Evolutionary conservation across 2,113 vertebrate genomes (phyloP), one percentile per base, ranked within the genome.

Genomic region (Progne subis): DNA sequence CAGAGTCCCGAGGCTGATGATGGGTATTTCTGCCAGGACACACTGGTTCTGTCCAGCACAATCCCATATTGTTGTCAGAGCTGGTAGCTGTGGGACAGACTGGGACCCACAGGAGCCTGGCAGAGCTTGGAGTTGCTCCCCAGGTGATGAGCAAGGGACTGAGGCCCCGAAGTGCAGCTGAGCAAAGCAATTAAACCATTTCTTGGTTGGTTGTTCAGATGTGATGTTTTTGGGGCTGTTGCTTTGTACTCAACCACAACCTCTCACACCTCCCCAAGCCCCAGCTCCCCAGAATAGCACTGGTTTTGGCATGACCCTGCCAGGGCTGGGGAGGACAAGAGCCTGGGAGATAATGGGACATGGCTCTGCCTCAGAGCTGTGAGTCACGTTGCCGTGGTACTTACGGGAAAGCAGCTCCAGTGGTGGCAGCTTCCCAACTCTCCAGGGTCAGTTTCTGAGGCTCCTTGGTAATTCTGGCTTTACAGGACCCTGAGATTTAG

Each of bases 261-360:
- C 21, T 52, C 6, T 67, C 61, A 14, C 21, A 2, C 6, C 20
- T 7, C 44, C 0, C 3, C 39, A 3, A 14, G 47, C 18, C 21
- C 61, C 82, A 26, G 1, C 53, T 44, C 19, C 60, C 34, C 0
- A 0, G n/a, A 46, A 26, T 7, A 5, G 39, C 31, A 44, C 34
- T 86, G 60, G 3, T 49, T 52, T 18, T 17, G 53, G 23, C 0
- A 0, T 47, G 68, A 55, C 18, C 59, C 68, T 65, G 18, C 55
- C 6, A 0, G 26, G 75, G 19, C 0, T 15, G 50, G 88, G 88
- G 61, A 56, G 3, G 14, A 16, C 7, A 88, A 59, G 31, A 29
- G 69, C 44, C 59, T 1, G 60, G 41, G 52, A 34, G n/a, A 2
- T 8, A 3, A 24, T 0, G 0, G 2, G 20, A 3, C 1, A 0